Conservation (phyloP, 2,113 vertebrate genomes). For the Eulemur rufifrons region DNA sequence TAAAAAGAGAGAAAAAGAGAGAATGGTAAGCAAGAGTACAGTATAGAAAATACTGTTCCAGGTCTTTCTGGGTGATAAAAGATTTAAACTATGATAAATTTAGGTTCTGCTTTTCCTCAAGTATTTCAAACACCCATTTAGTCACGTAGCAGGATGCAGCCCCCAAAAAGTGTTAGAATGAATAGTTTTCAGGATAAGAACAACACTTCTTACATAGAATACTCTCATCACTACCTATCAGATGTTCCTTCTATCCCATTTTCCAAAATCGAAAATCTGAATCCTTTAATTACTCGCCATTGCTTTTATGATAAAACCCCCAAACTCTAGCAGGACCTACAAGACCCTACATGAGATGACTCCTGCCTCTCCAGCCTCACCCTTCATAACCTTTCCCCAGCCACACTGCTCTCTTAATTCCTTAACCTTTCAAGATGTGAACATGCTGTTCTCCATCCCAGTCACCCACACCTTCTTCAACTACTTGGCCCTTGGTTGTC, state of each 20-base stretch:
- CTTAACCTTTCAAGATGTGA: not conserved
- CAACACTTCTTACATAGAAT: not conserved
- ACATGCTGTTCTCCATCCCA: rapidly evolving
- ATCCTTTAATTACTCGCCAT: not conserved
- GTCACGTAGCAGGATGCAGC: not conserved
- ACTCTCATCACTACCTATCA: not conserved
- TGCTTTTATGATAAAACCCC: not conserved
- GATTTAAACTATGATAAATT: not conserved
- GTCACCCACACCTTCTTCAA: not conserved
- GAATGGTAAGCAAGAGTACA: conserved; percentile 12
- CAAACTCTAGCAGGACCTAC: not conserved
- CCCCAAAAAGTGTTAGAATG: not conserved
- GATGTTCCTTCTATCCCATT: not conserved
- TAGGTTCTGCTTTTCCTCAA: not conserved
- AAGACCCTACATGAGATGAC: not conserved
- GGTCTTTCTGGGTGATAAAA: not conserved
- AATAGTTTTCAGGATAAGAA: not conserved
- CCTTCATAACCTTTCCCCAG: not conserved
- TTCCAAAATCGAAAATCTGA: conserved; percentile 27
- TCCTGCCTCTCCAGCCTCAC: not conserved
- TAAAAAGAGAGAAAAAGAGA: conserved; percentile 68
- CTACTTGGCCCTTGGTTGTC: not conserved
- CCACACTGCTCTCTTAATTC: not conserved
- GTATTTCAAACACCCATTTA: not conserved
- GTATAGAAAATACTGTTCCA: not conserved